phyloP scores from a whole-genome alignment of 2,113 vertebrate genomes.

The Carettochelys insculpta region DNA sequence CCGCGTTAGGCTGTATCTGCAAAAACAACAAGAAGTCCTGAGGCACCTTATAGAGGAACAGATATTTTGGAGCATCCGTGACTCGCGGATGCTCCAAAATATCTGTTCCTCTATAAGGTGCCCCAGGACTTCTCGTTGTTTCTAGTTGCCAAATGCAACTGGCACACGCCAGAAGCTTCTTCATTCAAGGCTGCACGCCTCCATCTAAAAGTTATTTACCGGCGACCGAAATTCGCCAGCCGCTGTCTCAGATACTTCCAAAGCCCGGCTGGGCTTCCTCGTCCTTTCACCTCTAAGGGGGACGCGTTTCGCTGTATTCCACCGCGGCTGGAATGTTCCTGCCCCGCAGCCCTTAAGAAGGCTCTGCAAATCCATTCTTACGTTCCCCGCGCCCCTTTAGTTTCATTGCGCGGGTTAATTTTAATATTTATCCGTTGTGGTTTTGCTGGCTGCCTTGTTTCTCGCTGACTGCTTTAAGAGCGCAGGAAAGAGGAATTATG shows the following conservation, averaged over 20 bases:
- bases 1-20: no score
- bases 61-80: no score
- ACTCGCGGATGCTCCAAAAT: no score
- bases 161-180: no score
- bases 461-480: neutral
- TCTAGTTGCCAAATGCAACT: neutral
- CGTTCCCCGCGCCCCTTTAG: conserved; percentile 23
- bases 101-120: no score
- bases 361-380: conserved; percentile 49
- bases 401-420: neutral
- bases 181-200: neutral
- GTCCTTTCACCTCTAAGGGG: conserved; percentile 38
- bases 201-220: conserved; percentile 52
- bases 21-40: no score
- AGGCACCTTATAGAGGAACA: no score
- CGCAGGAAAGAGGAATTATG: neutral
- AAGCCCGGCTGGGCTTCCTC: conserved; percentile 28
- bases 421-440: neutral
- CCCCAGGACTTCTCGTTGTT: no score
- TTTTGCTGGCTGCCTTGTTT: conserved; percentile 10
- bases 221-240: conserved; percentile 27
- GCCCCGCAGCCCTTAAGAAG: no score
- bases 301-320: conserved; percentile 25
- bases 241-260: conserved; percentile 54
- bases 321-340: no score